A percentile compares a stretch with the other conserved stretches of the same genome.
Conservation (phyloP, 2,888 invertebrate species). For the Desoria tigrina region DNA sequence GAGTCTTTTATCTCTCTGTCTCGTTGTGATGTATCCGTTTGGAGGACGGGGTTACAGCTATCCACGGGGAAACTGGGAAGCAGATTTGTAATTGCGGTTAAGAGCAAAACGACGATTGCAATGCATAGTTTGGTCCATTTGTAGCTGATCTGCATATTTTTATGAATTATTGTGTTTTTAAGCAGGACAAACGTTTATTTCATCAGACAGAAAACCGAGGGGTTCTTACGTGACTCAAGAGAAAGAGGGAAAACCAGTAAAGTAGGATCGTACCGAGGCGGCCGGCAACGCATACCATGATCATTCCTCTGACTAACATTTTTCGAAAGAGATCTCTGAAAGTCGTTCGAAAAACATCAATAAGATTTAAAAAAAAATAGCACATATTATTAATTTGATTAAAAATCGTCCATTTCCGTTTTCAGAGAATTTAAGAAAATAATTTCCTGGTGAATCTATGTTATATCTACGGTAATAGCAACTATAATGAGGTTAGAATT, state of each 20-base stretch:
- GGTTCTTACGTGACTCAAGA: neutral
- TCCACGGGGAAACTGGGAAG: conserved; percentile 17
- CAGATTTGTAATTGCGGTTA: conserved; percentile 25
- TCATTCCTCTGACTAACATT: conserved; percentile 21
- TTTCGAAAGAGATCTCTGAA: conserved; percentile 40
- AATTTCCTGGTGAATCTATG: too few relatives aligned
- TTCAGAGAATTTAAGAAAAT: too few relatives aligned
- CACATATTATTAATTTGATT: too few relatives aligned
- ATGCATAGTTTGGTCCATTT: conserved; percentile 30
- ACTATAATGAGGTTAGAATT: too few relatives aligned
- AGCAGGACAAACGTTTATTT: too few relatives aligned
- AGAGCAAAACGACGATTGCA: conserved; percentile 24
- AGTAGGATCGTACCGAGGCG: conserved; percentile 24
- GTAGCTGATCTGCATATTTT: conserved; percentile 24
- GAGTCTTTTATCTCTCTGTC: conserved; percentile 5
- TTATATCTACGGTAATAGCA: too few relatives aligned
- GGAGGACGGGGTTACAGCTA: neutral
- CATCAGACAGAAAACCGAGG: neutral
- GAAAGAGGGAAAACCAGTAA: conserved; percentile 18
- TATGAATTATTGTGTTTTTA: too few relatives aligned
- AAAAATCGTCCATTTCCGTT: too few relatives aligned
- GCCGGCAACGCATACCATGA: conserved; percentile 16
- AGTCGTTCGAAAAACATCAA: conserved; percentile 8
- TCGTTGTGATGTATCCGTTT: neutral
- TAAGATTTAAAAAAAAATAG: neutral